phyloP scores from a whole-genome alignment of 2,113 vertebrate species.

The Tragulus kanchil region DNA sequence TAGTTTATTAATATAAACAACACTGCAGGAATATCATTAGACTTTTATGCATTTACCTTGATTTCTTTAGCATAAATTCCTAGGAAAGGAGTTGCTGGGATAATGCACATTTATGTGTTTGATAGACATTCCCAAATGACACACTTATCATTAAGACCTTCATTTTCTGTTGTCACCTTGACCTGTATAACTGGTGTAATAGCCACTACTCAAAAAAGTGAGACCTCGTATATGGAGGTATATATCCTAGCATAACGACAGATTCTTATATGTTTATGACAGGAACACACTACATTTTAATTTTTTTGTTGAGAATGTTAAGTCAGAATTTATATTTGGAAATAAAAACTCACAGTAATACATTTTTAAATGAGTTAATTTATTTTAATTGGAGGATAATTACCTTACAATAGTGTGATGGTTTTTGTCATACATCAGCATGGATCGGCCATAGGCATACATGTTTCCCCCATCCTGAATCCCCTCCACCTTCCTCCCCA shows the following conservation, averaged over 20 bases:
- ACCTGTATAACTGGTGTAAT: not conserved
- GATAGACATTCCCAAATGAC: not conserved
- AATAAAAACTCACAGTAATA: not conserved
- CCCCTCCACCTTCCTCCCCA: no score
- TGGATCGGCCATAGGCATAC: no score
- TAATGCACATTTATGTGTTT: constrained; percentile 29
- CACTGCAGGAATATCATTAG: not conserved
- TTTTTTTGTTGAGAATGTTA: not conserved
- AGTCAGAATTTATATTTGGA: not conserved
- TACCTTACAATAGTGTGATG: no score
- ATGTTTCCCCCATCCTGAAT: no score
- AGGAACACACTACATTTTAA: not conserved
- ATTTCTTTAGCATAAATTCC: constrained; percentile 38
- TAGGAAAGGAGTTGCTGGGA: not conserved
- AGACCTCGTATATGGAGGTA: not conserved
- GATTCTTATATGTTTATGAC: not conserved
- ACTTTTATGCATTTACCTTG: not conserved
- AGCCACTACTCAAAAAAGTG: not conserved
- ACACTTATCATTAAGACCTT: constrained; percentile 30
- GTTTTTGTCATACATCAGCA: no score
- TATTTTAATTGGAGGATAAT: no score
- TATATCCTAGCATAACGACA: not conserved
- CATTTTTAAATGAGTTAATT: not conserved
- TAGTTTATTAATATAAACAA: not conserved
- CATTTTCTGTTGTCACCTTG: constrained; percentile 10